These are phyloP conservation scores for Congeria kusceri DNA, from an alignment of 2,888 invertebrate genomes.

Conservation along the genomic window DNA sequence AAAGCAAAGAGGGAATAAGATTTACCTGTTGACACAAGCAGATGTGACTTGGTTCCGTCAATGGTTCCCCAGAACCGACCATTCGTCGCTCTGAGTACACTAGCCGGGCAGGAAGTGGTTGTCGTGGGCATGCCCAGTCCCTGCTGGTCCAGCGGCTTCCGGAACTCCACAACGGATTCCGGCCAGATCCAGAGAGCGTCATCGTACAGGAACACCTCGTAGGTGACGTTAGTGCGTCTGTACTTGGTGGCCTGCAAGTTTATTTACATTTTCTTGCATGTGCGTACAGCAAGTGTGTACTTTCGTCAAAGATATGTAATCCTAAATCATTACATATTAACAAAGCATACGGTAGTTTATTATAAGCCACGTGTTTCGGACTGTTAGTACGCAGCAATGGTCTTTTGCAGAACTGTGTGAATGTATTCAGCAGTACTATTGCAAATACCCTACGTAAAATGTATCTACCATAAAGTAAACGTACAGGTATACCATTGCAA, in stretches of 20 bases:
- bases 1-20: not conserved
- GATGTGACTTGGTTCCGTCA: conserved; percentile 63
- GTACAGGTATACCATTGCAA: too few relatives aligned
- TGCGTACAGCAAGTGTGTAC: not conserved
- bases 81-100: conserved; percentile 24
- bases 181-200: conserved; percentile 71
- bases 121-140: conserved; percentile 54
- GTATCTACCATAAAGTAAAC: too few relatives aligned
- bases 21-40: conserved; percentile 71
- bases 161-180: conserved; percentile 67
- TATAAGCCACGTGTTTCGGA: not conserved
- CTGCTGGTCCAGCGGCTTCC: conserved; percentile 63
- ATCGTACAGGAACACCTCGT: conserved; percentile 69
- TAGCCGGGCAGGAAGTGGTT: conserved; percentile 35
- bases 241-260: conserved; percentile 63
- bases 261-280: too few relatives aligned
- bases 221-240: conserved; percentile 71
- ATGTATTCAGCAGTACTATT: too few relatives aligned
- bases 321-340: not conserved
- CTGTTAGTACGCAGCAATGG: not conserved
- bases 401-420: too few relatives aligned
- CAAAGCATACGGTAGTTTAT: not conserved
- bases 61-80: conserved; percentile 72
- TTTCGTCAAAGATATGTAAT: not conserved
- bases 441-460: too few relatives aligned